phyloP scores from a whole-genome alignment of 2,113 vertebrate genomes.

The Anser cygnoides region DNA sequence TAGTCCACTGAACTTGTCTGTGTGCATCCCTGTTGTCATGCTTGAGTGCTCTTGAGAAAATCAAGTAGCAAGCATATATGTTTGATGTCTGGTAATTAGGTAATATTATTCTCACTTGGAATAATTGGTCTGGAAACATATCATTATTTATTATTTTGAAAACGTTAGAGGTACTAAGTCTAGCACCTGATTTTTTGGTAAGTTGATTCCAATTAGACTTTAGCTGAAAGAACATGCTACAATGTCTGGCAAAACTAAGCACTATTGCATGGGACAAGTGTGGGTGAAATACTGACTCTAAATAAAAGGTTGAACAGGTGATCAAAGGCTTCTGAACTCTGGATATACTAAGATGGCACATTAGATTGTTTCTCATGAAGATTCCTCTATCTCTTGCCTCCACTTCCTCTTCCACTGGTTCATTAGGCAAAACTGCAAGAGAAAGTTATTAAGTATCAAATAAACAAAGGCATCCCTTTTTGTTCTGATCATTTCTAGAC shows the following conservation, averaged over 20 bases:
- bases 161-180: constrained; percentile 62
- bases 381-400: not conserved
- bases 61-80: constrained; percentile 78
- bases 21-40: constrained; percentile 59
- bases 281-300: not conserved
- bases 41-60: constrained; percentile 81
- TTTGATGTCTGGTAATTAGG: constrained; percentile 81
- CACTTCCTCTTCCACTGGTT: not conserved
- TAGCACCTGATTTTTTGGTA: not conserved
- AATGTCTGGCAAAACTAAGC: not conserved
- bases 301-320: not conserved
- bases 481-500: not conserved
- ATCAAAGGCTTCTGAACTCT: not conserved
- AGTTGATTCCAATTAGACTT: not conserved
- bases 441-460: not conserved
- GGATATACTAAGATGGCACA: not conserved
- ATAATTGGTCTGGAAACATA: constrained; percentile 80
- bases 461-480: not conserved
- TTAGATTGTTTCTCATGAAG: not conserved
- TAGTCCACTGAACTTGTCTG: constrained; percentile 32
- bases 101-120: constrained; percentile 78
- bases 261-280: not conserved
- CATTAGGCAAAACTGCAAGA: not conserved
- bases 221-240: not conserved
- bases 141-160: constrained; percentile 80